These are phyloP conservation scores for Amblyraja radiata DNA, from an alignment of 2,797 vertebrate genomes.

Conservation along the genomic window DNA sequence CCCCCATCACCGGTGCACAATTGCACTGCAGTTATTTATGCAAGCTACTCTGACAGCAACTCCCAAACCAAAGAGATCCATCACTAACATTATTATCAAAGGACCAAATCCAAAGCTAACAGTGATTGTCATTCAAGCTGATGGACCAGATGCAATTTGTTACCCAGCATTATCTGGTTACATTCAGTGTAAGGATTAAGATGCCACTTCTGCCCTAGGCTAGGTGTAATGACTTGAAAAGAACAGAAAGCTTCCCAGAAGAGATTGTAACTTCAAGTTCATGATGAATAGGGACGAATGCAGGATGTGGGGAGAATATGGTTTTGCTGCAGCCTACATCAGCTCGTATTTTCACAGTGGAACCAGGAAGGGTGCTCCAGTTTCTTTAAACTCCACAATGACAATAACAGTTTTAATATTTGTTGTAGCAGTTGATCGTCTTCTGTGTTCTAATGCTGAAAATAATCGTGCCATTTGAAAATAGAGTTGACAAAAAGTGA, in stretches of 20 bases:
- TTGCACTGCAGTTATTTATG: no score
- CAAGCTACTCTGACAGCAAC: no score
- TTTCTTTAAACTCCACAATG: not conserved
- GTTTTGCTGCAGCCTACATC: not conserved
- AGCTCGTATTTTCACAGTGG: not conserved
- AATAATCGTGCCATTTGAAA: not conserved
- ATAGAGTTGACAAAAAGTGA: no score
- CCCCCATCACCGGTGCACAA: no score
- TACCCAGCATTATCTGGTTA: not conserved
- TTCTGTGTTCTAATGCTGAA: not conserved
- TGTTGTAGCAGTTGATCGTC: not conserved
- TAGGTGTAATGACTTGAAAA: not conserved
- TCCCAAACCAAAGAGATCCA: no score
- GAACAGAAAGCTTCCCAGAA: not conserved
- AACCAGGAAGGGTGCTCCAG: not conserved
- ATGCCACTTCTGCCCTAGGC: not conserved
- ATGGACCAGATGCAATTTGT: not conserved
- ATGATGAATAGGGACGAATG: not conserved
- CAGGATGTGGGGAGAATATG: not conserved
- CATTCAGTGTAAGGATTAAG: no score
- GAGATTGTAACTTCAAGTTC: not conserved
- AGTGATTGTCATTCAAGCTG: no score
- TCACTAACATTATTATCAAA: no score
- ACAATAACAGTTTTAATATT: not conserved
- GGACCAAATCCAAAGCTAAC: no score